Evolutionary conservation across 2,113 vertebrate species (phyloP).

Genomic region (Meriones unguiculatus): DNA sequence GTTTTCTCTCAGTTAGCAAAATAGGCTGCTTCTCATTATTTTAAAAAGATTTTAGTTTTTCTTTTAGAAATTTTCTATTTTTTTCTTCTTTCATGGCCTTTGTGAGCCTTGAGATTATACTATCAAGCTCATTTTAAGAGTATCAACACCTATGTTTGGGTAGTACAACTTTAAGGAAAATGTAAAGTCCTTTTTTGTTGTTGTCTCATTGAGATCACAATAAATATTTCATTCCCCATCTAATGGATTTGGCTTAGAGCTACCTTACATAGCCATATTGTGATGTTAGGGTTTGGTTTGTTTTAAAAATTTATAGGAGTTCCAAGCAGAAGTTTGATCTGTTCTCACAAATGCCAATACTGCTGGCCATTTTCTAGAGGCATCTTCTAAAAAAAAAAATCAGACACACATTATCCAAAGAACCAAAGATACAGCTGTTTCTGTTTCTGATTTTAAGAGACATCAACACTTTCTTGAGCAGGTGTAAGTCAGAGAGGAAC

Average conservation of each 20-base stretch:
- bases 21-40: constrained; percentile 8
- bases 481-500: constrained; percentile 63
- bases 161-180: constrained; percentile 77
- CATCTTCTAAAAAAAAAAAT: constrained; percentile 62
- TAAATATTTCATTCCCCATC: constrained; percentile 81
- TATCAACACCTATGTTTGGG: constrained; percentile 52
- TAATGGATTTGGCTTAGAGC: constrained; percentile 83
- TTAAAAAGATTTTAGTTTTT: constrained; percentile 55
- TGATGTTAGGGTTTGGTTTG: constrained; percentile 79
- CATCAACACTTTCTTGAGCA: constrained; percentile 68
- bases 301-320: constrained; percentile 83
- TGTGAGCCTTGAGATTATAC: neutral
- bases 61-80: constrained; percentile 25
- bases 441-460: constrained; percentile 71
- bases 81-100: constrained; percentile 54
- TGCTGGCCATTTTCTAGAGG: constrained; percentile 78
- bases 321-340: constrained; percentile 81
- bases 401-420: constrained; percentile 74
- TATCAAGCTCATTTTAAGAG: constrained; percentile 41
- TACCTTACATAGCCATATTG: constrained; percentile 81
- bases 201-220: constrained; percentile 78
- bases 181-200: constrained; percentile 68
- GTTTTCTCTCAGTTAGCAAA: constrained; percentile 48
- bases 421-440: constrained; percentile 73
- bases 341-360: constrained; percentile 81